Evolutionary conservation across 37 sponge, comb jelly and placozoan species (phyloP), one percentile per base, ranked within the genome.

Genomic region (Trichoplax adhaerens): DNA sequence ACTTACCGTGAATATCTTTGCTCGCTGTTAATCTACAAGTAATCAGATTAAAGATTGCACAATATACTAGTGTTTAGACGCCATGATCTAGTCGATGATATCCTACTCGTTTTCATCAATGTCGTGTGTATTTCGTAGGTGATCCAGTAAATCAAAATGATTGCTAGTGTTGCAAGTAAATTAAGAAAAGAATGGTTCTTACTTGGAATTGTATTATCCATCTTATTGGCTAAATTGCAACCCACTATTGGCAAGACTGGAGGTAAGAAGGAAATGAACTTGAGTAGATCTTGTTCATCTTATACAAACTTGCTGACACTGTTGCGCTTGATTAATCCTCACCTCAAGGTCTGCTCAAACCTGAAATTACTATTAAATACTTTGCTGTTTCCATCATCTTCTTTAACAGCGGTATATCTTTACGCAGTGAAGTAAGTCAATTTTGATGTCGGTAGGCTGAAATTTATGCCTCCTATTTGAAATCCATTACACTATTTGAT

Each of bases 361-460:
- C 99, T 48, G 93, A 86, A 52, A 77, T 88, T 12, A 91, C 99
- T 0, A 82, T 96, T 3, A 91, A 85, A 64, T 86, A 82, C 59
- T 76, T 96, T 63, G 93, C 89, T 58, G 99, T 96, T 1, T 91
- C 81, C 48, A 50, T 72, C 3, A 96, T 96, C n/a, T 96, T 96
- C 82, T 81, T 96, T 65, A 88, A 81, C 75, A 96, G 92, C 73
- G 99, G 99, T 12, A 79, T 96, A 3, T 92, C 93, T 3, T 68
- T 96, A 8, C 91, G 83, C 55, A 88, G 93, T 10, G 95, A 94
- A 60, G 90, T 89, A 70, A 73, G 68, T 67, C 29, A 29, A 29
- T 29, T 29, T 29, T 29, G 29, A 29, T 29, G 29, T 29, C 29
- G 29, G 29, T 29, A 29, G 29, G 29, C 29, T 29, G 29, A 29